phyloP scores from a whole-genome alignment of 2,113 vertebrate species.

The Donacobius atricapilla region DNA sequence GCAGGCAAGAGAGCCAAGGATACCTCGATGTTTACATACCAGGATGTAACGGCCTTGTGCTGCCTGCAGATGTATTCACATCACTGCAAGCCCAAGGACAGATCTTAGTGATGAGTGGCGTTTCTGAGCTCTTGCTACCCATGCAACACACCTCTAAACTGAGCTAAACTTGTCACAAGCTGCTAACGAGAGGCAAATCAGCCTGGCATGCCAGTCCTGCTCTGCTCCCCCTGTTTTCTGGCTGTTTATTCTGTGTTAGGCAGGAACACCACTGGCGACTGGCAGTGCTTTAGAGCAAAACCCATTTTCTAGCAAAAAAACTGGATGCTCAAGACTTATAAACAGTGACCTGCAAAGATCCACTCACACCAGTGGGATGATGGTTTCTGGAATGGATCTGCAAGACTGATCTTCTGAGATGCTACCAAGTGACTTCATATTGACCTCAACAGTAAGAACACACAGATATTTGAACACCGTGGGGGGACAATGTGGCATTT shows the following conservation, averaged over 20 bases:
- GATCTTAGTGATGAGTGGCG: neutral
- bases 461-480: neutral
- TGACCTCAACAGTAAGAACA: neutral
- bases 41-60: neutral
- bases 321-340: rapidly evolving
- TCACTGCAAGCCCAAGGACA: neutral
- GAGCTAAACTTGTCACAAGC: neutral
- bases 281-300: neutral
- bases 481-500: neutral
- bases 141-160: neutral
- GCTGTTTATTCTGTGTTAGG: neutral
- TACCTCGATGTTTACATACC: neutral
- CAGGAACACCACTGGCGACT: neutral
- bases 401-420: neutral
- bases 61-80: neutral
- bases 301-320: neutral
- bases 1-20: neutral
- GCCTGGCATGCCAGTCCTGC: neutral
- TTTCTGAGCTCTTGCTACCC: neutral
- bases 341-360: neutral
- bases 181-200: neutral
- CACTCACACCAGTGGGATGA: neutral
- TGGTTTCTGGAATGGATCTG: neutral
- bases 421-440: neutral
- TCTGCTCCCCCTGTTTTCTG: neutral